phyloP scores from a whole-genome alignment of 2,888 invertebrate genomes.

The Philhelius pedissequus region DNA sequence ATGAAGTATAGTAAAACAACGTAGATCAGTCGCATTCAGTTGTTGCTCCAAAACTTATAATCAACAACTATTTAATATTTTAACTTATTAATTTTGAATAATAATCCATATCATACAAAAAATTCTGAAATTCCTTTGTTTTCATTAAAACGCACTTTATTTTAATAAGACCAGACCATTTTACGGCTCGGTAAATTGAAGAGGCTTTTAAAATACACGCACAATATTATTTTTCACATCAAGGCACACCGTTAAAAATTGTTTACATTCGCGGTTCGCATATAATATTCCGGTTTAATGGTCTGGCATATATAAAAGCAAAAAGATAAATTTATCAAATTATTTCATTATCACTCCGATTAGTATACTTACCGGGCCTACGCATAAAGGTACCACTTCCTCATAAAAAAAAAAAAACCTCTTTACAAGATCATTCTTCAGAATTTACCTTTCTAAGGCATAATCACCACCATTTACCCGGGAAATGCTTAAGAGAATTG shows the following conservation, averaged over 20 bases:
- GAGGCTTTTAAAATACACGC: constrained; percentile 14
- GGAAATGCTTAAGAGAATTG: constrained; percentile 9
- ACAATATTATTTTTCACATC: constrained; percentile 10
- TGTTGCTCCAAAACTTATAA: too few relatives aligned
- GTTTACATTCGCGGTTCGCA: not conserved
- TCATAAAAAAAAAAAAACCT: not conserved
- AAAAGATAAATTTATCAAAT: constrained; percentile 20
- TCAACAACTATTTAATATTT: too few relatives aligned
- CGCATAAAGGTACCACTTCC: not conserved
- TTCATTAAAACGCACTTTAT: constrained; percentile 4
- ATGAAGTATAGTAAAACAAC: too few relatives aligned
- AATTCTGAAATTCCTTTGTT: not conserved
- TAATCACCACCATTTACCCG: constrained; percentile 39
- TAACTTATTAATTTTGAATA: too few relatives aligned
- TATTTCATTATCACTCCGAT: constrained; percentile 41
- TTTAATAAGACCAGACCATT: not conserved
- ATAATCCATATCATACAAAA: not conserved
- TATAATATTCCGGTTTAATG: constrained; percentile 5
- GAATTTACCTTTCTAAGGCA: not conserved
- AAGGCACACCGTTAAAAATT: not conserved
- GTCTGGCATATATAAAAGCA: not conserved
- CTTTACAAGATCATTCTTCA: constrained; percentile 15
- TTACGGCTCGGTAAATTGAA: not conserved
- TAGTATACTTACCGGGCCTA: not conserved
- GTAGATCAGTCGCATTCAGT: too few relatives aligned